Evolutionary conservation across 2,888 invertebrate genomes (phyloP), one percentile per base, ranked within the genome.

Genomic region (Halocaridina rubra): DNA sequence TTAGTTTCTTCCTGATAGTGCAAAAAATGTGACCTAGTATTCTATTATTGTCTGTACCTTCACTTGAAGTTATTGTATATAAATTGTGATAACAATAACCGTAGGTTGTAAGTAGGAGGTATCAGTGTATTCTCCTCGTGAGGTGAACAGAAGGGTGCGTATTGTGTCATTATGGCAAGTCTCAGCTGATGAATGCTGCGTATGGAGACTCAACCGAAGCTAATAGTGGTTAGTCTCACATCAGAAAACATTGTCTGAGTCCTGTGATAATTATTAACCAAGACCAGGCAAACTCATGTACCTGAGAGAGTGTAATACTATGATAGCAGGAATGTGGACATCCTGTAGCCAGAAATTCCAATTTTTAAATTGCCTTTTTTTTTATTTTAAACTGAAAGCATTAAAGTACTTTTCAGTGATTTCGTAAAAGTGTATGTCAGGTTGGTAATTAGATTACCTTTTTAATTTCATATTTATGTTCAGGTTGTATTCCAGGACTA

Each of bases 271-370:
- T 84, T 57, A 71, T 27, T 61, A 78, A 78, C 78, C 72, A 72
- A 84, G 82, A 84, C 82, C 82, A 77, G 82, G 77, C 78, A 78
- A 84, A 84, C 82, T 84, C 61, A 84, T 71, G 82, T 84, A 84
- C 82, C 82, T 84, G 82, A 84, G 82, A 84, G 82, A 78, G 82
- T 84, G 82, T 84, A 84, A 84, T 84, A 84, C 77, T 84, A 84
- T 30, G 82, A 78, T 77, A 82, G 81, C 81, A 82, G 81, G 75
- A 76, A 77, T 59, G 53, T 46, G 77, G 57, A 33, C 64, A 29
- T 32, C 75, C 74, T 74, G 81, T 74, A 27, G 59, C 74, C 61
- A 74, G 30, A 29, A 53, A n/a, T n/a, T n/a, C n/a, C n/a, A n/a
- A n/a, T n/a, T n/a, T n/a, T n/a, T n/a, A n/a, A n/a, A n/a, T n/a